A percentile compares a stretch with the other conserved stretches of the same genome.
Conservation (phyloP, 2,888 invertebrate genomes). For the Alentia gelatinosa region DNA sequence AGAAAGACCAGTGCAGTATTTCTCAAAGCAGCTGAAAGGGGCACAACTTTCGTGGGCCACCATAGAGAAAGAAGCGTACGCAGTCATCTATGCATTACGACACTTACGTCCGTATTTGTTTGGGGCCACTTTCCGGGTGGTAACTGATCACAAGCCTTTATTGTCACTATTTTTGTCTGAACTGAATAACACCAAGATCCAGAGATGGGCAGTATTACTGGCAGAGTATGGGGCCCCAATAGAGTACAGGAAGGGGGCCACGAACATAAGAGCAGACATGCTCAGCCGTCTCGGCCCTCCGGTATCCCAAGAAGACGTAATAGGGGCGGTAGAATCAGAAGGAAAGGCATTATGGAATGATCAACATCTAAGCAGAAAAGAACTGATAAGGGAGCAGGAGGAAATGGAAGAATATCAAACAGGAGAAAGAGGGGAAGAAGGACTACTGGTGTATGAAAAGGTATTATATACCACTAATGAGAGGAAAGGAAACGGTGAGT, state of each 20-base stretch:
- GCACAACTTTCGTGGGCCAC: neutral
- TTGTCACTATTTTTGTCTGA: neutral
- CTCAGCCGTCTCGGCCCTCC: neutral
- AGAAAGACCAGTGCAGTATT: neutral
- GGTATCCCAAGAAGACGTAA: neutral
- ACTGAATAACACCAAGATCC: neutral
- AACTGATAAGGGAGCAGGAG: neutral
- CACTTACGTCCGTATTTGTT: neutral
- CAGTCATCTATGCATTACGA: neutral
- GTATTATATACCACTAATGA: neutral
- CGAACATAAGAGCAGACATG: neutral
- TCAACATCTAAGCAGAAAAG: neutral
- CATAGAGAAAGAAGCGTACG: neutral
- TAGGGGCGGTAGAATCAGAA: neutral
- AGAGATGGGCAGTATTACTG: neutral
- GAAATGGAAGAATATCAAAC: neutral
- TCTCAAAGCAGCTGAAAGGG: neutral
- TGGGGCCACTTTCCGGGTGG: neutral
- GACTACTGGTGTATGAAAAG: neutral
- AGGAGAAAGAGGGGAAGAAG: neutral
- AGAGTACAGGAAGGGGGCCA: neutral
- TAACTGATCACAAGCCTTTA: neutral
- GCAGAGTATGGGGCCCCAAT: neutral
- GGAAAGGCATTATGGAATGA: neutral
- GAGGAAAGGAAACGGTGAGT: neutral